Conservation (phyloP, 2,888 invertebrate species). For the Leucoma salicis region DNA sequence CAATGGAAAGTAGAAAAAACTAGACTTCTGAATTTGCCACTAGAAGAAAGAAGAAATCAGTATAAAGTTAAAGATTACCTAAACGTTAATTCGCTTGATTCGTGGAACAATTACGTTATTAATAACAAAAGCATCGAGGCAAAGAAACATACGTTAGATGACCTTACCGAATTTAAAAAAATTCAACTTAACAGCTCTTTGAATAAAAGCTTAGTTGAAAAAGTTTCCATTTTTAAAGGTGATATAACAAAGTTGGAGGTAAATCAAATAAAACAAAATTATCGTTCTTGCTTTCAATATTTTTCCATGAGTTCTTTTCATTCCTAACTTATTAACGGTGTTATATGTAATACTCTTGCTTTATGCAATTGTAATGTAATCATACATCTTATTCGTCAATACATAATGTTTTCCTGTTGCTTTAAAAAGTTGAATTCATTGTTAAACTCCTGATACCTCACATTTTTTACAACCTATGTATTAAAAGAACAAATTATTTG, state of each 20-base stretch:
- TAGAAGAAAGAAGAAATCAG: slow-evolving; percentile 77
- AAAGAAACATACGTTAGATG: slow-evolving; percentile 62
- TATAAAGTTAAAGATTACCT: slow-evolving; percentile 67
- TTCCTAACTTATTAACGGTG: no score
- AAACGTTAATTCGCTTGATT: slow-evolving; percentile 69
- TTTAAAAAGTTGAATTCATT: no score
- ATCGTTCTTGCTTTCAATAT: no score
- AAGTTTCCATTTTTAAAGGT: slow-evolving; percentile 86
- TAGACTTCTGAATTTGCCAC: slow-evolving; percentile 73
- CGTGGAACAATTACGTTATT: slow-evolving; percentile 80
- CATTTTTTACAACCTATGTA: no score
- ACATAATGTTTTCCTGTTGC: no score
- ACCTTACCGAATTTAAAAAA: slow-evolving; percentile 55
- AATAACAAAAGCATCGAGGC: slow-evolving; percentile 55
- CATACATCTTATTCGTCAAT: no score
- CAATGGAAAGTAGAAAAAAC: slow-evolving; percentile 78
- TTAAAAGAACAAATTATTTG: no score
- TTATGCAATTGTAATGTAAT: no score
- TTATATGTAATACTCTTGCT: no score
- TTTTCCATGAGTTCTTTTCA: no score
- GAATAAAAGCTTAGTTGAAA: slow-evolving; percentile 77
- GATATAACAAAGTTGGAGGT: slow-evolving; percentile 92
- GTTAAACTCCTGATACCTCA: no score
- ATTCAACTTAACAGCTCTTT: slow-evolving; percentile 50
- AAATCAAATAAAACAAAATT: slow-evolving; percentile 4